Evolutionary conservation across 2,888 invertebrate species (phyloP), one percentile per base, ranked within the genome.

Genomic region (Ophion ellenae): DNA sequence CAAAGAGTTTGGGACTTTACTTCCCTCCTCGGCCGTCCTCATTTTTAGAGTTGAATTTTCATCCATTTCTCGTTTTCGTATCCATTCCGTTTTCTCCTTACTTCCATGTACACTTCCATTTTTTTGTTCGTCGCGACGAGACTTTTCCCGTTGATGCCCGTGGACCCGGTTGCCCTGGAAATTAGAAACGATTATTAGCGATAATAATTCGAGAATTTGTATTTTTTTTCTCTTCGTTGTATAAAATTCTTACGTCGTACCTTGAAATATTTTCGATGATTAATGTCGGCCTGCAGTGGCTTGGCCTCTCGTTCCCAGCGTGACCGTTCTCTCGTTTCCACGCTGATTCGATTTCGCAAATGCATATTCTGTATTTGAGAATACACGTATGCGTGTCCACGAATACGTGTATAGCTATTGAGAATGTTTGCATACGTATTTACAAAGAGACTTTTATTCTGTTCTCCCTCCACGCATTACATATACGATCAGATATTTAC

Each of bases 361-460:
- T 24, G 24, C 32, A 28, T 28, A 28, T 32, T 32, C 20, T 47
- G 3, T 20, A 0, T 6, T 32, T 24, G n/a, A 20, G 63, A 14
- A 20, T 61, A 20, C 20, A 9, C n/a, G 9, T 24, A 20, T 24
- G 24, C 14, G 24, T 2, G 10, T 61, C 9, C 4, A 61, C 10
- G 20, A 14, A 28, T 28, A 11, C 14, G 11, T 64, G 11, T 63
- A 40, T 28, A 53, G 73, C 20, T 40, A 36, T 71, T 53, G 53
- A 53, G 17, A 53, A 53, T 53, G 47, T 84, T 28, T 28, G 28
- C 28, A 40, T 83, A 83, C 70, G 73, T 85, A 83, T 85, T 80
- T 83, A 86, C 85, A 86, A 86, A 86, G 83, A 77, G 76, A 69
- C 81, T 61, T 73, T 83, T 74, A 67, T 80, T 86, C 81, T 70